Evolutionary conservation across 2,113 vertebrate species (phyloP).

Genomic region (Echinops telfairi): DNA sequence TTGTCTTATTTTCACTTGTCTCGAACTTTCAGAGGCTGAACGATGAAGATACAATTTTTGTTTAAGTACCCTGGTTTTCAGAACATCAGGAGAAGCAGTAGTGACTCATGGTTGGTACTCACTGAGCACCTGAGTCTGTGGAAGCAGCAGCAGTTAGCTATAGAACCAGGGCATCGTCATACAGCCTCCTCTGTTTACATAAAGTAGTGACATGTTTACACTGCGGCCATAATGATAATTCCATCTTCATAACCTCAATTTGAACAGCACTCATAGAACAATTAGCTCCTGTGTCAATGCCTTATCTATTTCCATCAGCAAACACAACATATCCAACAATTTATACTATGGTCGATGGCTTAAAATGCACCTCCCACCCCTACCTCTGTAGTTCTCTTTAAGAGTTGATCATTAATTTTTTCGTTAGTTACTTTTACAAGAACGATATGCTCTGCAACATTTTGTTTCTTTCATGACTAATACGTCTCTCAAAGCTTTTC

Average conservation of each 20-base stretch:
- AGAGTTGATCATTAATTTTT: background rate
- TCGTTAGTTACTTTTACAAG: background rate
- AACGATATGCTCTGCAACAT: background rate
- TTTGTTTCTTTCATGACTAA: background rate
- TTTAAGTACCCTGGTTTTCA: background rate
- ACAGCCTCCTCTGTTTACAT: background rate
- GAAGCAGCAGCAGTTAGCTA: background rate
- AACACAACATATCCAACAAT: background rate
- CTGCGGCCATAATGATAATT: background rate
- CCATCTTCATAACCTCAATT: background rate
- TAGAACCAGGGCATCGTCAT: background rate
- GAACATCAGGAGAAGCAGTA: background rate
- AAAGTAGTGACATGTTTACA: background rate
- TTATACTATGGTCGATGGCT: background rate
- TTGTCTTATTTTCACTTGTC: background rate
- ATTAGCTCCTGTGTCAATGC: conserved; percentile 3
- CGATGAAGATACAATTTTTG: background rate
- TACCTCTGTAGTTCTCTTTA: background rate
- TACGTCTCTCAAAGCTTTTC: background rate
- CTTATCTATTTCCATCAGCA: conserved; percentile 9
- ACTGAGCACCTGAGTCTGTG: background rate
- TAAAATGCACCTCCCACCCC: background rate
- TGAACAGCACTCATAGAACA: background rate
- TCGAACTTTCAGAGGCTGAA: background rate
- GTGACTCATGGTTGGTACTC: background rate